These are phyloP conservation scores for Brachyhypopomus occidentalis DNA, from an alignment of 2,113 vertebrate genomes.

Conservation along the genomic window DNA sequence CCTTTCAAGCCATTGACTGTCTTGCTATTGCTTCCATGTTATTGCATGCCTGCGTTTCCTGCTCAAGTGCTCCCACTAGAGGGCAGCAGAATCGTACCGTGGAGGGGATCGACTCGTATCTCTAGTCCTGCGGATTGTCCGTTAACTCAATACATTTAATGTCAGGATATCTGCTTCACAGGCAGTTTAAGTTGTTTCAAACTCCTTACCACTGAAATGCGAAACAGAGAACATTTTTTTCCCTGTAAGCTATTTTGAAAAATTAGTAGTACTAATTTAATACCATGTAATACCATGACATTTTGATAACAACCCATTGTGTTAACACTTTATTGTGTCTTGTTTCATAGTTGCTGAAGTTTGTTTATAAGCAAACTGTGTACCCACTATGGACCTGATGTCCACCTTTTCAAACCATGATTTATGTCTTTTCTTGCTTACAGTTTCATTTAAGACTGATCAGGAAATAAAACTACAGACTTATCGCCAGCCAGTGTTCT, in stretches of 20 bases:
- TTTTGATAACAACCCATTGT: too few species aligned
- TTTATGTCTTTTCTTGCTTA: background rate
- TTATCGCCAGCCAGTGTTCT: background rate
- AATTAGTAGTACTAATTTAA: too few species aligned
- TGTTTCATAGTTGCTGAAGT: background rate
- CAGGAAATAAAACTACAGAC: background rate
- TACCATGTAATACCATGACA: too few species aligned
- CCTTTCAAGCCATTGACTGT: background rate
- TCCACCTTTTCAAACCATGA: background rate
- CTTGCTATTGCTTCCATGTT: constrained; percentile 13
- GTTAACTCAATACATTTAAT: too few species aligned
- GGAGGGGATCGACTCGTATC: background rate
- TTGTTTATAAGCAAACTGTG: too few species aligned
- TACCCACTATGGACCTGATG: too few species aligned
- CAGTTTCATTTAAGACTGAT: background rate
- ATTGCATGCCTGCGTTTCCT: background rate
- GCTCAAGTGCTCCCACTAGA: constrained; percentile 4
- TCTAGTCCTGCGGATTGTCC: too few species aligned
- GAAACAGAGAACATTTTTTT: background rate
- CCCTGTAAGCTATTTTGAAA: background rate
- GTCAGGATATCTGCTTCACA: background rate
- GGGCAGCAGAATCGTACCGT: constrained; percentile 21
- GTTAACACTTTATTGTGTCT: too few species aligned
- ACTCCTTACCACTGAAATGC: background rate
- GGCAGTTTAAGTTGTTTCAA: background rate